Evolutionary conservation across 2,113 vertebrate species (phyloP).

Genomic region (Mustelus asterias): DNA sequence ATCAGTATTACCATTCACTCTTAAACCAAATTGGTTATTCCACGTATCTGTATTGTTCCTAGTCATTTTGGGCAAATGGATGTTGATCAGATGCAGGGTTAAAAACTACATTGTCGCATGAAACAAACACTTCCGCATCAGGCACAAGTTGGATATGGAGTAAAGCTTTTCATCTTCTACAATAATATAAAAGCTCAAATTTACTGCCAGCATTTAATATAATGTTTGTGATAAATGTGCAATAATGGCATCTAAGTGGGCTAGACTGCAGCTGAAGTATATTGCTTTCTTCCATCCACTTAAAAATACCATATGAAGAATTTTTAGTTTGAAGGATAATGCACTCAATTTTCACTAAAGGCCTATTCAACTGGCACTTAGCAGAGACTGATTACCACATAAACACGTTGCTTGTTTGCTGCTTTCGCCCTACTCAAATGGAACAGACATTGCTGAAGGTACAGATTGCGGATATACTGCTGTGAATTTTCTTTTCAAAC

Average conservation of each 20-base stretch:
- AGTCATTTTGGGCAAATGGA: neutral
- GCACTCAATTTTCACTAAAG: neutral
- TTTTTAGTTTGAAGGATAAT: neutral
- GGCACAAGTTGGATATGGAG: neutral
- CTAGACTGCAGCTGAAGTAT: neutral
- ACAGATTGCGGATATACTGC: neutral
- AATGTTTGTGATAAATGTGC: neutral
- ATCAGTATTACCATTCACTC: neutral
- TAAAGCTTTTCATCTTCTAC: neutral
- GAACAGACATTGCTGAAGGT: neutral
- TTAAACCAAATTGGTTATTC: neutral
- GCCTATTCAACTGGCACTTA: neutral
- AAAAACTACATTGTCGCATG: neutral
- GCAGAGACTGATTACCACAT: neutral
- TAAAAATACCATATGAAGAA: neutral
- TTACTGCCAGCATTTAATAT: neutral
- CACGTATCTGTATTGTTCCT: neutral
- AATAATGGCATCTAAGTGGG: neutral
- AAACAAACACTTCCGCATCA: neutral
- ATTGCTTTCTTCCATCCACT: neutral
- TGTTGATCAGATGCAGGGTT: neutral
- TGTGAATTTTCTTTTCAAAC: neutral
- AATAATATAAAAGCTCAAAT: neutral
- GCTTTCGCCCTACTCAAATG: neutral
- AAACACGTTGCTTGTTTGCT: neutral